Percentiles rank a stretch among this genome's conserved stretches.
phyloP scores from a whole-genome alignment of 2,797 vertebrate genomes.

The Antrozous pallidus region DNA sequence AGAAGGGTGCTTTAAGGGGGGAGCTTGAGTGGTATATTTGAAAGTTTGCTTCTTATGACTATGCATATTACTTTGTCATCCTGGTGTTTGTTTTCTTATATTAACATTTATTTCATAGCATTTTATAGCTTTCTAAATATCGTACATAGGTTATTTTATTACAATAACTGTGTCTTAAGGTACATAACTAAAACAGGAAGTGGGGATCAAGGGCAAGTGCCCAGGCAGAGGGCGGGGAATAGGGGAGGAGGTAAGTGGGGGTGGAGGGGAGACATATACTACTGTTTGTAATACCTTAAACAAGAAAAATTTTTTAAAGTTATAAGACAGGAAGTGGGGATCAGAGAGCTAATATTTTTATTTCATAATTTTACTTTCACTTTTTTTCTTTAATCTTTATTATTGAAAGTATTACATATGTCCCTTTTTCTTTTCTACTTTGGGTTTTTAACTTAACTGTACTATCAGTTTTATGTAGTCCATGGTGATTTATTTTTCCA shows the following conservation, averaged over 20 bases:
- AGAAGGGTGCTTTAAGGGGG: neutral
- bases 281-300: no score
- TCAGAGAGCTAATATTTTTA: slow-evolving; percentile 40
- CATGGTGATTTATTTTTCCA: slow-evolving; percentile 43
- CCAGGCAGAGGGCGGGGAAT: no score
- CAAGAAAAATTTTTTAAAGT: no score
- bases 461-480: neutral
- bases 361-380: neutral
- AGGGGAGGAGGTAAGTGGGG: no score
- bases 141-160: neutral
- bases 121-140: slow-evolving; percentile 37
- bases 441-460: slow-evolving; percentile 51
- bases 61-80: neutral
- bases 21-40: neutral
- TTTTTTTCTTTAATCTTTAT: no score
- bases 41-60: neutral
- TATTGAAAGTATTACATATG: no score
- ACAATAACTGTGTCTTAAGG: neutral
- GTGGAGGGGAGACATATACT: no score
- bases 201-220: neutral
- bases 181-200: slow-evolving; percentile 5
- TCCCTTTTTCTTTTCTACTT: neutral
- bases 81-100: neutral
- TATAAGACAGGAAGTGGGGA: neutral
- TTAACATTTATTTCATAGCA: slow-evolving; percentile 15